Evolutionary conservation across 2,797 vertebrate genomes (phyloP), one percentile per base, ranked within the genome.

Genomic region (Octomys mimax): DNA sequence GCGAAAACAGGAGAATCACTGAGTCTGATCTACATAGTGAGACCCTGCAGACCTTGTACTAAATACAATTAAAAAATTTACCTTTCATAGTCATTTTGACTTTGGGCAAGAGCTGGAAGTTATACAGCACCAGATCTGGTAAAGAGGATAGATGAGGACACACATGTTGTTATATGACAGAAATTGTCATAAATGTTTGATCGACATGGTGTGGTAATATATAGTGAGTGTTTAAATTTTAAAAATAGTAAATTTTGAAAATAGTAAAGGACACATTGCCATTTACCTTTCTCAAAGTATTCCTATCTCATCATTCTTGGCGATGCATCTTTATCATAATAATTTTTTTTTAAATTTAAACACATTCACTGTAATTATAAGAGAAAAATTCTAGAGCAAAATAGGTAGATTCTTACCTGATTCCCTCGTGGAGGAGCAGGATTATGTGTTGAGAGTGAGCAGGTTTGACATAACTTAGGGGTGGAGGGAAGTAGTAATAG

Each of bases 321-420:
- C 31, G n/a, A 33, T 68, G 31, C 12, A 11, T 68, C 31, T 59
- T 33, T 66, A 68, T 28, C 16, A 33, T n/a, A 68, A 33, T 68
- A 68, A 33, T 33, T 68, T 33, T 68, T 16, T 5, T n/a, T n/a
- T n/a, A 33, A 16, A 68, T 33, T 68, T 18, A 33, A 16, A 68
- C 31, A 33, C 33, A 31, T 68, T 68, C 64, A 68, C 64, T 68
- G 28, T 68, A 33, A 68, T 33, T 66, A 28, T 66, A 66, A 83
- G 70, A 59, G 89, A 88, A 83, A 49, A 83, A 49, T 22, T 92
- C 73, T 90, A 46, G 61, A 92, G 28, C 22, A 78, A 81, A 52
- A 10, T 26, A 33, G 83, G 61, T 89, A 36, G 22, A 79, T 71
- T 90, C 26, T 1, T 73, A 3, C 93, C 14, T 36, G 39, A 59